Percentiles rank a stretch among this genome's conserved stretches.
Conservation (phyloP, 2,888 invertebrate species). For the Drosophila austrosaltans region DNA sequence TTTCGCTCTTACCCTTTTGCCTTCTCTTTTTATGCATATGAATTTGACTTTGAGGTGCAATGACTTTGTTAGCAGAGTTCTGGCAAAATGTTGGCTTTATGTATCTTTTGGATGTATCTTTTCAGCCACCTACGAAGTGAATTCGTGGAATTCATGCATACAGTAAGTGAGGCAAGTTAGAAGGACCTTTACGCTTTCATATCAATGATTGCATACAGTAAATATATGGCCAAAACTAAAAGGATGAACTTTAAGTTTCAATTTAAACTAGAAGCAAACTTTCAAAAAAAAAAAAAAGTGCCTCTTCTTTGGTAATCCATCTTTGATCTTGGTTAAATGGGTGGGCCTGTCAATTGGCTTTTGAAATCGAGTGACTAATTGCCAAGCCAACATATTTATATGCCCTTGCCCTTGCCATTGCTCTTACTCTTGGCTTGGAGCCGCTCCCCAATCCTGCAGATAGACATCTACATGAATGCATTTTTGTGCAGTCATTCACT, state of each 20-base stretch:
- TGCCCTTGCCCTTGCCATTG: slow-evolving; percentile 4
- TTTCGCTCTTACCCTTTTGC: slow-evolving; percentile 14
- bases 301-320: slow-evolving; percentile 1
- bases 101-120: slow-evolving; percentile 18
- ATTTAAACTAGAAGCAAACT: too few relatives aligned
- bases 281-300: background rate
- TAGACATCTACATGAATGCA: slow-evolving; percentile 57
- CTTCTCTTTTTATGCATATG: slow-evolving; percentile 4
- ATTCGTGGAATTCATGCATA: slow-evolving; percentile 1
- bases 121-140: slow-evolving; percentile 19
- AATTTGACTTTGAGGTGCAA: slow-evolving; percentile 11
- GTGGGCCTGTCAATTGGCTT: slow-evolving; percentile 23
- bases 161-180: slow-evolving; percentile 40
- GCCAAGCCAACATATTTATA: slow-evolving; percentile 18
- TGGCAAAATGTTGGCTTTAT: slow-evolving; percentile 11
- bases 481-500: slow-evolving; percentile 62
- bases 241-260: too few relatives aligned
- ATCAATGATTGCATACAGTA: slow-evolving; percentile 37
- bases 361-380: slow-evolving; percentile 17
- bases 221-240: slow-evolving; percentile 4
- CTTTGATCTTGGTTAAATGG: slow-evolving; percentile 11
- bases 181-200: background rate
- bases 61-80: background rate
- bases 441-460: slow-evolving; percentile 40
- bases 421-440: slow-evolving; percentile 21